A percentile compares a stretch with the other conserved stretches of the same genome.
Evolutionary conservation across 2,888 invertebrate genomes (phyloP).

Genomic region (Ecdyonurus torrentis): DNA sequence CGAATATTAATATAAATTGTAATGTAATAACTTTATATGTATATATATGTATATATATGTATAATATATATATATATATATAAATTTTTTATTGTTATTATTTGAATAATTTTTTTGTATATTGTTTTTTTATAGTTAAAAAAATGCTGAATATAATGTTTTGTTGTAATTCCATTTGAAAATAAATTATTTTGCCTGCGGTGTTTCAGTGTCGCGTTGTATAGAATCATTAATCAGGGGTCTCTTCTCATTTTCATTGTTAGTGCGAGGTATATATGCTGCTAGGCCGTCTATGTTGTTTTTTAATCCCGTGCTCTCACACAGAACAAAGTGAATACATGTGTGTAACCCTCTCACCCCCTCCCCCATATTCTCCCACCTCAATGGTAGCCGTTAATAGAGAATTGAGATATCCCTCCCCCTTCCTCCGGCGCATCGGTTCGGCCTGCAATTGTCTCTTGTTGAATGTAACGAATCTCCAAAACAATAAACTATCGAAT

Average conservation of each 20-base stretch:
- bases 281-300: background rate
- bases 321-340: background rate
- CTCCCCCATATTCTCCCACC: background rate
- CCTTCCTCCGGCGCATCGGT: no score
- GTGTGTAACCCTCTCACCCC: background rate
- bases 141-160: background rate
- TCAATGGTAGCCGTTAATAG: background rate
- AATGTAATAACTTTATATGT: no score
- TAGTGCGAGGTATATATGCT: background rate
- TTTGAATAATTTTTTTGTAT: no score
- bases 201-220: background rate
- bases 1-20: no score
- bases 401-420: background rate
- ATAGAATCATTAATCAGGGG: background rate
- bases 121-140: background rate
- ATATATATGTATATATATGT: background rate
- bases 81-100: no score
- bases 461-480: no score
- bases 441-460: no score
- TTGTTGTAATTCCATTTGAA: background rate
- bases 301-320: background rate
- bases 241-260: background rate
- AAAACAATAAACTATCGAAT: no score
- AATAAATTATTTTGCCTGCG: background rate
- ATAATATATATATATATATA: background rate